Percentiles rank a stretch among this genome's conserved stretches.
phyloP scores from a whole-genome alignment of 2,797 vertebrate species.

The Cyprinodon diabolis region DNA sequence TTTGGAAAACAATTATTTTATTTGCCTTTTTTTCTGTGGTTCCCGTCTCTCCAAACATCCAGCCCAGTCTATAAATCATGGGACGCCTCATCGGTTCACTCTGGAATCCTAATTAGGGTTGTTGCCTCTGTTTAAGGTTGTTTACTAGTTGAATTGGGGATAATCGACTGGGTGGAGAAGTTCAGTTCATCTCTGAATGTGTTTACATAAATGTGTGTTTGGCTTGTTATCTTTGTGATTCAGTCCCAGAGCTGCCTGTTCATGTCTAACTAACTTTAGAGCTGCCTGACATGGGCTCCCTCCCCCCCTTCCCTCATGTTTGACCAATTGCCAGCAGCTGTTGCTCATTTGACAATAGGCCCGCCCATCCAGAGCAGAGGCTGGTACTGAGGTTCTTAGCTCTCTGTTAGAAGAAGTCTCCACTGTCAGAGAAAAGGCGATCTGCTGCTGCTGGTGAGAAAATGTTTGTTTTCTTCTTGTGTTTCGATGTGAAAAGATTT shows the following conservation, averaged over 20 bases:
- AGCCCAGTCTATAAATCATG: constrained; percentile 17
- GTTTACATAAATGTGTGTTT: background rate
- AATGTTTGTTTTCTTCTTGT: background rate
- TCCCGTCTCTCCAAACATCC: constrained; percentile 4
- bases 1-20: background rate
- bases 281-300: constrained; percentile 26
- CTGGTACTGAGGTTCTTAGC: constrained; percentile 24
- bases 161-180: background rate
- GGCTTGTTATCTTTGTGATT: background rate
- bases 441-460: constrained; percentile 42
- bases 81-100: background rate
- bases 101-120: background rate
- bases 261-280: constrained; percentile 46
- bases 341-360: constrained; percentile 72
- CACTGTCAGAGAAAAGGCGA: background rate
- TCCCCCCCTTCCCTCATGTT: constrained; percentile 4
- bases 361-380: constrained; percentile 54
- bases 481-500: background rate
- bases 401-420: constrained; percentile 18
- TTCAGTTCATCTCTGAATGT: background rate
- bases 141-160: background rate
- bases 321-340: constrained; percentile 78
- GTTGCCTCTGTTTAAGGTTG: constrained; percentile 5
- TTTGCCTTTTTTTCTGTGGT: constrained; percentile 34
- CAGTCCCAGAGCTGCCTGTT: background rate